Evolutionary conservation across 1,140 invertebrate species (phyloP).

Genomic region (Cyrtorhinus lividipennis): DNA sequence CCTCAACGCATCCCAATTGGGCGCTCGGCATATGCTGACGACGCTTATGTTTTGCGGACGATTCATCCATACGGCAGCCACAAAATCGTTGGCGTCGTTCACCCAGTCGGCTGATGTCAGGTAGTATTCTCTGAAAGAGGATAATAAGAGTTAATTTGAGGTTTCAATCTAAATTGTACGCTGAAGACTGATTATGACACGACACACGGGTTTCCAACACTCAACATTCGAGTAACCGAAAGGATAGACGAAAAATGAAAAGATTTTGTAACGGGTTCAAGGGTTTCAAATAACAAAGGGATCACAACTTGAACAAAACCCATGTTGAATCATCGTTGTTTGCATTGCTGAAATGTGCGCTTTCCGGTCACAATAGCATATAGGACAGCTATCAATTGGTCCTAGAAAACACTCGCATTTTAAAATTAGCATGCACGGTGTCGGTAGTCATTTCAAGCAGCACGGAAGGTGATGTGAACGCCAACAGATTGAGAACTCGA

Average conservation of each 20-base stretch:
- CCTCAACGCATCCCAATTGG: conserved; percentile 70
- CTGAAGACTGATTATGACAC: no score
- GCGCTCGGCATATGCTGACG: conserved; percentile 58
- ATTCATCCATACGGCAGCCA: conserved; percentile 80
- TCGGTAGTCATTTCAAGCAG: background rate
- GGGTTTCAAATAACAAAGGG: background rate
- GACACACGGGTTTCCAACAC: no score
- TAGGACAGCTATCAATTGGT: no score
- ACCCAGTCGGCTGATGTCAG: conserved; percentile 81
- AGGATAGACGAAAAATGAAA: background rate
- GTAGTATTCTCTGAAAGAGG: conserved; percentile 72
- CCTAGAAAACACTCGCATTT: background rate
- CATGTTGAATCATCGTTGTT: background rate
- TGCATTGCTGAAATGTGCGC: background rate
- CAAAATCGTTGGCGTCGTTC: conserved; percentile 50
- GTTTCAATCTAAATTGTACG: no score
- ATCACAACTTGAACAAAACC: background rate
- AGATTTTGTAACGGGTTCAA: background rate
- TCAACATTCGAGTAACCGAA: background rate
- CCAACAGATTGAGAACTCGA: background rate
- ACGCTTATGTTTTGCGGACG: conserved; percentile 75
- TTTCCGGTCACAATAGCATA: no score
- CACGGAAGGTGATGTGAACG: background rate
- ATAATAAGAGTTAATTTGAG: no score
- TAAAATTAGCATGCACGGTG: background rate